Evolutionary conservation across 2,113 vertebrate species (phyloP), one percentile per base, ranked within the genome.

Genomic region (Quiscalus mexicanus): DNA sequence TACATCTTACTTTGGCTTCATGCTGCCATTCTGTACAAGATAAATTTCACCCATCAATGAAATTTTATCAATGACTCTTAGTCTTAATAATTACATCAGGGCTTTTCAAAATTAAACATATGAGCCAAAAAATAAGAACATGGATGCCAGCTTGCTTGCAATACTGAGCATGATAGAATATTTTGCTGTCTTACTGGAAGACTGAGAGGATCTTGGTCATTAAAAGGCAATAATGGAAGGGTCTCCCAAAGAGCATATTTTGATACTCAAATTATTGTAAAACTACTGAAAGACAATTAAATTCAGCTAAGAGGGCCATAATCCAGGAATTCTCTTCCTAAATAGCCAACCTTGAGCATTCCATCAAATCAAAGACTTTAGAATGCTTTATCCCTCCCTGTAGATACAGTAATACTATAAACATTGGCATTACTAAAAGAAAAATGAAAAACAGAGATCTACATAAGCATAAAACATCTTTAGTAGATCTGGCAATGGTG

Each of bases 1-100:
- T 97, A 87, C 3, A 94, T 96, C 93, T 96, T 95, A 44, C 18
- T 86, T 81, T 22, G 23, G 87, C 35, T 47, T 91, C 75, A 74
- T 44, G 59, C 55, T 90, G 90, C 59, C 82, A 33, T 93, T 93
- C 78, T 80, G 70, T 21, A 33, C 25, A 96, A 95, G 94, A 96
- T 77, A 76, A 90, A 96, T 96, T 90, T 89, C 50, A 90, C 41
- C 23, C 50, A 80, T 85, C 67, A 77, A 14, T 80, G 27, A 31
- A 88, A 87, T 80, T 94, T 80, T 87, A 91, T 93, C 91, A 87
- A 39, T 86, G 41, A 74, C 35, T 79, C 67, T 83, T 84, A 59
- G 44, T 93, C 47, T 80, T 90, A 95, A 87, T 86, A 93, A 91
- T 88, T 67, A 70, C 84, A 87, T 95, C 42, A 90, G 27, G 21